Evolutionary conservation across 2,113 vertebrate genomes (phyloP), one percentile per base, ranked within the genome.

Genomic region (Ammodytes marinus): DNA sequence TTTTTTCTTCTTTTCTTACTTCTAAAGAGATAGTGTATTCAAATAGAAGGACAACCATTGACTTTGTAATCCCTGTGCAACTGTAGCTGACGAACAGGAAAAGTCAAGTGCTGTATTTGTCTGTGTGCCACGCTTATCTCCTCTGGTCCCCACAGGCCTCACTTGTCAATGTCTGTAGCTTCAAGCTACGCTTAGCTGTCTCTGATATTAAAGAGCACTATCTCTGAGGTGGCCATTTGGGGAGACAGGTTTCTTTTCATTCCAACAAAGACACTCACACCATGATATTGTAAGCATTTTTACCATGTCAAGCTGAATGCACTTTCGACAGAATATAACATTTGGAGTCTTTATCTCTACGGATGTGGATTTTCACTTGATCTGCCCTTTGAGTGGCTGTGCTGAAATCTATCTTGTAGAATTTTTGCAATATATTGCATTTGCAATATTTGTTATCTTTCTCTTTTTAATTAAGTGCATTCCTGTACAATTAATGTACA

Each of bases 21-120:
- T 84, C 90, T 94, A 96, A 91, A 95, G 90, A 94, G 84, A 94
- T 95, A 93, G 93, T 95, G 84, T 93, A 96, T 97, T 96, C 95
- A 96, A 97, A 96, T 93, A 95, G 88, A 89, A 91, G 95, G 95
- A 91, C 93, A 89, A 84, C 88, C 94, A 93, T 93, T 95, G 96
- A 96, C 95, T 96, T 91, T 90, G 65, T 94, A 96, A 95, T 96
- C 96, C 96, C 95, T 91, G 89, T 92, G 95, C 93, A 94, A 88
- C 92, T 91, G 92, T 90, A 94, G 94, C 93, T 89, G 84, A 83
- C 77, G 94, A 95, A 50, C 74, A 94, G 92, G 85, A 93, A 93
- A 95, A 97, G 96, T 96, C 95, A 96, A 95, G 92, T 91, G 82
- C 87, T 93, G 93, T 94, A 90, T 97, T 97, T 97, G 95, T 96